Percentiles rank a stretch among this genome's conserved stretches.
Conservation (phyloP, 2,113 vertebrate species). For the Poecile atricapillus region DNA sequence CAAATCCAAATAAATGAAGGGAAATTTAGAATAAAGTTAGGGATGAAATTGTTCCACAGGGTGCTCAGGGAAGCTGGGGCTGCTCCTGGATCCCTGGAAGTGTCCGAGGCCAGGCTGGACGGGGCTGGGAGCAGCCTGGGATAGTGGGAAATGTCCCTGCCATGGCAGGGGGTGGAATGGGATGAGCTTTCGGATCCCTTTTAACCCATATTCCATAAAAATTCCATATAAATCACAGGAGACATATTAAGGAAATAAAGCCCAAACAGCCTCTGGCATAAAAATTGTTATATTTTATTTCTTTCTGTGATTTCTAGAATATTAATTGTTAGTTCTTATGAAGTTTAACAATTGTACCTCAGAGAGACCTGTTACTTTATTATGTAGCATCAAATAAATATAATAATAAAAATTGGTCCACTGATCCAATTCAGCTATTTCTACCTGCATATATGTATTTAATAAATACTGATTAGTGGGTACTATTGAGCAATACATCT, state of each 20-base stretch:
- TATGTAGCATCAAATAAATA: background rate
- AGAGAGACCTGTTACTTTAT: background rate
- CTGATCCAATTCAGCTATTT: background rate
- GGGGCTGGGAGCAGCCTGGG: background rate
- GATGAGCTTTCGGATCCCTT: accelerated
- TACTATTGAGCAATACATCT: background rate
- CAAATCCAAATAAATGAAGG: background rate
- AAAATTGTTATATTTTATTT: background rate
- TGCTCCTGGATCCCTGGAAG: background rate
- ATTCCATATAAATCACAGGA: background rate
- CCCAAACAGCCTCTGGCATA: background rate
- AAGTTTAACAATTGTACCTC: background rate
- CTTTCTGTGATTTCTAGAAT: background rate
- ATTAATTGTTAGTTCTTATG: background rate
- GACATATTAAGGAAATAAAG: background rate
- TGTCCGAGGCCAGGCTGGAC: background rate
- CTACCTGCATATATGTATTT: background rate
- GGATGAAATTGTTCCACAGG: background rate
- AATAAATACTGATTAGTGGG: background rate
- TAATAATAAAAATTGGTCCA: background rate
- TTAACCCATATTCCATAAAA: background rate
- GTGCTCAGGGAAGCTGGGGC: background rate
- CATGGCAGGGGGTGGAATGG: background rate
- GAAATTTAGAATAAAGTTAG: background rate
- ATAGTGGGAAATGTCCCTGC: background rate